Evolutionary conservation across 1,140 invertebrate genomes (phyloP).

Genomic region (Pseudachorutes palmiensis): DNA sequence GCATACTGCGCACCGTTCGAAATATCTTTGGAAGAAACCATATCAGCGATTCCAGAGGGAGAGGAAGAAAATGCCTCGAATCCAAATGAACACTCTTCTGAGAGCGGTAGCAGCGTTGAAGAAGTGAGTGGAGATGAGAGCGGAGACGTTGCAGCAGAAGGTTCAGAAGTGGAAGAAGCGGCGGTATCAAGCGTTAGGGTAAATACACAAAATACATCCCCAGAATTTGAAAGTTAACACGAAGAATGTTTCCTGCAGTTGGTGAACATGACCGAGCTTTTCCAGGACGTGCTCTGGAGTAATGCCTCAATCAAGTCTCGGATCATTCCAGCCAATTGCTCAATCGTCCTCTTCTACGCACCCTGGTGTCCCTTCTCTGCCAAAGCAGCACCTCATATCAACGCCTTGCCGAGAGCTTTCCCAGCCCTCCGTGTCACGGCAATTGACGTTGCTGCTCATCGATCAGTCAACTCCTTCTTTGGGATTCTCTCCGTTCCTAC

Average conservation of each 20-base stretch:
- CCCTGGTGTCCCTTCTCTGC: conserved; percentile 82
- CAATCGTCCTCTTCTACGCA: conserved; percentile 79
- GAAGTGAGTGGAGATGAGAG: too few species aligned
- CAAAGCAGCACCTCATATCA: conserved; percentile 77
- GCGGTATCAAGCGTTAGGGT: neutral
- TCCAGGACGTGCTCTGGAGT: conserved; percentile 47
- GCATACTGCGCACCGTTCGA: neutral
- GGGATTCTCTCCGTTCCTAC: conserved; percentile 90
- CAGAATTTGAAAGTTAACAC: neutral
- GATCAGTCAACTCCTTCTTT: conserved; percentile 72
- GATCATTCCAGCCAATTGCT: conserved; percentile 57
- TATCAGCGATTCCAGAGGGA: neutral
- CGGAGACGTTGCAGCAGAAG: neutral
- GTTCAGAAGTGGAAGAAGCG: neutral
- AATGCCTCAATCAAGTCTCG: conserved; percentile 48
- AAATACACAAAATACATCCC: neutral
- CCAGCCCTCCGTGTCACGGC: conserved; percentile 79
- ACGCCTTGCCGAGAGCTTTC: conserved; percentile 71
- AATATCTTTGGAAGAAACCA: neutral
- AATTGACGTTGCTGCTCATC: conserved; percentile 75
- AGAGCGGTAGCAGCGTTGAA: neutral
- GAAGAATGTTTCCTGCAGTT: conserved; percentile 36
- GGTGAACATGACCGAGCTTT: conserved; percentile 48
- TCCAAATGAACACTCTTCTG: neutral
- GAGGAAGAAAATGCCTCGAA: too few species aligned